phyloP scores from a whole-genome alignment of 2,888 invertebrate species.

The Myopa testacea region DNA sequence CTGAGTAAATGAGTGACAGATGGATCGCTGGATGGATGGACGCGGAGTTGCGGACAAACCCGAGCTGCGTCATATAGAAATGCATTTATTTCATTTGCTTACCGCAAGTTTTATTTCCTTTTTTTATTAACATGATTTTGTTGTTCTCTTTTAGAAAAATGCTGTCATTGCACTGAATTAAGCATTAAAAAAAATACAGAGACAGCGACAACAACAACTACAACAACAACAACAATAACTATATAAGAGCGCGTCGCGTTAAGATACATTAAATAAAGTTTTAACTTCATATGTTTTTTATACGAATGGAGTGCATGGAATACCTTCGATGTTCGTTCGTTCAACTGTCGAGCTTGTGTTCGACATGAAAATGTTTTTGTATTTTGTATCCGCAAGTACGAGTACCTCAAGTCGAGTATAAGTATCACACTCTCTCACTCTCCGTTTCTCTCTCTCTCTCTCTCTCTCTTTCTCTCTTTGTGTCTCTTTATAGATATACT shows the following conservation, averaged over 20 bases:
- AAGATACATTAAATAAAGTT: slow-evolving; percentile 1
- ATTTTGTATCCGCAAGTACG: slow-evolving; percentile 16
- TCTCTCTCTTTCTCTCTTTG: neutral
- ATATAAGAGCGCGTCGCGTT: neutral
- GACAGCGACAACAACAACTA: neutral
- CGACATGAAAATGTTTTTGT: neutral
- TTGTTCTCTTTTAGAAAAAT: slow-evolving; percentile 3
- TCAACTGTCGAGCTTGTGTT: neutral
- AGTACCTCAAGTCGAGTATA: neutral
- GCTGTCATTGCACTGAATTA: neutral
- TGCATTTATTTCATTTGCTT: slow-evolving; percentile 8
- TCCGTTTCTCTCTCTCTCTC: slow-evolving; percentile 31
- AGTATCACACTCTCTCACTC: slow-evolving; percentile 22
- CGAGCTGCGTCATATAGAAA: neutral
- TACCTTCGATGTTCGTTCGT: neutral
- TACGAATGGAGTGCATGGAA: neutral
- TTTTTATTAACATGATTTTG: neutral
- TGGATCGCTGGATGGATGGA: neutral
- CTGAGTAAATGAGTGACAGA: slow-evolving; percentile 13
- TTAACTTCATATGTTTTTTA: neutral
- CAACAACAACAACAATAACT: no score
- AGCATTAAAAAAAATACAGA: neutral
- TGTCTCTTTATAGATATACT: slow-evolving; percentile 20
- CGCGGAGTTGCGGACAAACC: neutral
- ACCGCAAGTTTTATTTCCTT: neutral